These are phyloP conservation scores for Neopelma chrysocephalum DNA, from an alignment of 2,797 vertebrate species.

Conservation along the genomic window DNA sequence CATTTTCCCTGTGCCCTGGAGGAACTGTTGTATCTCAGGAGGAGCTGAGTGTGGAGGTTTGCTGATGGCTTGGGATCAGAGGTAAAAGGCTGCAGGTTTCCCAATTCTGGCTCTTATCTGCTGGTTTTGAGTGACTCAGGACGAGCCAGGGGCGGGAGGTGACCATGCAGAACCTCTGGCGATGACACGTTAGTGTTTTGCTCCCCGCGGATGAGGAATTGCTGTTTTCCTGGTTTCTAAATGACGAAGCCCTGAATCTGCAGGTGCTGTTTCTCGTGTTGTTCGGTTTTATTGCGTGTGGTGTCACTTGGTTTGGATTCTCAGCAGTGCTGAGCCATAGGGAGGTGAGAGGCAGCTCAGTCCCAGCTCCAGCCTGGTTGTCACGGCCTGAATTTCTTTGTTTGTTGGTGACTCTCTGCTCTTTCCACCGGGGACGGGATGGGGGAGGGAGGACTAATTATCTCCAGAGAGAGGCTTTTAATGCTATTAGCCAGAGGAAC, in stretches of 20 bases:
- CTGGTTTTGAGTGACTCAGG: background rate
- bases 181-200: background rate
- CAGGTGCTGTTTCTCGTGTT: background rate
- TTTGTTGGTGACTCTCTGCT: background rate
- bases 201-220: background rate
- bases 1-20: background rate
- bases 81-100: background rate
- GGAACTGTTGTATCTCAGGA: fast-evolving
- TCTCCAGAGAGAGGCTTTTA: background rate
- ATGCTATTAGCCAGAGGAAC: background rate
- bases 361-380: background rate
- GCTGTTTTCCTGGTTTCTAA: background rate
- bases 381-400: slow-evolving; percentile 30
- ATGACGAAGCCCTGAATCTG: background rate
- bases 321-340: background rate
- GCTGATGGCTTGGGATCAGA: background rate
- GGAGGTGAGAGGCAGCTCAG: background rate
- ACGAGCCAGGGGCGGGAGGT: background rate
- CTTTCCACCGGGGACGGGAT: background rate
- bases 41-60: background rate
- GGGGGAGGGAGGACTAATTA: slow-evolving; percentile 22
- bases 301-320: background rate
- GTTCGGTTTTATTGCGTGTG: background rate
- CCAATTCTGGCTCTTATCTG: background rate
- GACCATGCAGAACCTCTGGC: background rate